Evolutionary conservation across 2,113 vertebrate species (phyloP), one percentile per base, ranked within the genome.

Genomic region (Girardinichthys multiradiatus): DNA sequence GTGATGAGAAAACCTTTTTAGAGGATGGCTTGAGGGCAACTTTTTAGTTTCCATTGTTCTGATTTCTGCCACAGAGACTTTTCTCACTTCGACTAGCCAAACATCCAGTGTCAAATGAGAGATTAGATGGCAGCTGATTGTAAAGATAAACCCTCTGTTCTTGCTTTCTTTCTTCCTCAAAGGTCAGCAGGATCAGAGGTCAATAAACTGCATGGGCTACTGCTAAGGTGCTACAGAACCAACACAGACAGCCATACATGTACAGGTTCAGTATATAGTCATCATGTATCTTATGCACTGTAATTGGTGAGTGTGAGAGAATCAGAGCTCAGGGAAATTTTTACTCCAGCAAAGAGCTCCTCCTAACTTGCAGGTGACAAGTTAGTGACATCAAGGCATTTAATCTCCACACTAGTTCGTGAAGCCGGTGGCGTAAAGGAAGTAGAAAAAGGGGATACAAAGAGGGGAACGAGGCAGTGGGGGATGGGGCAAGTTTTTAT

Each of bases 131-230:
- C 86, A 91, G 76, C 72, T 88, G 86, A 87, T 80, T 85, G 89
- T 86, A 89, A 87, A 87, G 79, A 82, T 85, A 90, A 86, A 89
- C 87, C 48, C 62, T 58, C 76, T 90, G 74, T 82, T 80, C 69
- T 65, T 74, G 33, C 27, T 54, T 62, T 60, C 82, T 60, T 62
- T 57, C 80, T 79, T 77, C 64, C 58, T 9, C 7, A 10, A 42
- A 61, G 81, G 84, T 83, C 81, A 76, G 30, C 14, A 58, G 77
- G 76, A 76, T 89, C 87, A 89, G 71, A 88, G 88, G 83, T 92
- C 85, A 74, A 66, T 35, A 64, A 42, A 30, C 68, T 81, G 67
- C 73, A 86, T 70, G 76, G 82, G 73, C 68, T 54, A 30, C 65
- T 67, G 19, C 64, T 67, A 63, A 57, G 60, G 64, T 75, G 35